Evolutionary conservation across 1,140 invertebrate genomes (phyloP), one percentile per base, ranked within the genome.

Genomic region (Bombus pascuorum): DNA sequence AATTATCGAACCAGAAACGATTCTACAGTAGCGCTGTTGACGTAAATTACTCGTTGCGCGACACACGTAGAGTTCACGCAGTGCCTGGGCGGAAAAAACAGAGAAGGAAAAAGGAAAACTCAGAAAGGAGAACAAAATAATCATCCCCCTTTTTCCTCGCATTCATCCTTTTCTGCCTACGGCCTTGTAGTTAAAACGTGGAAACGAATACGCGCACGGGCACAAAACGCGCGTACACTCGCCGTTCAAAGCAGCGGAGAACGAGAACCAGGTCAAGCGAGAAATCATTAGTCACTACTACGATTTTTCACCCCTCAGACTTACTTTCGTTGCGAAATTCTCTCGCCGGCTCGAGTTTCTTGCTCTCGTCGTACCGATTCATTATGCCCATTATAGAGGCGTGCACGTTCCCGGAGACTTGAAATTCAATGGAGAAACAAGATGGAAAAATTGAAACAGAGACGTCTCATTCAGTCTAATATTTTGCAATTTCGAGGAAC

Each of bases 261-360:
- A 78, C 59, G 79, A 39, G 81, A 93, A 92, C 73, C 90, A 87
- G 91, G 91, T 91, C 92, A 89, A 93, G 89, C 87, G 88, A 88
- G 86, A 93, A 93, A 93, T 93, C 91, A 90, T 93, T 92, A 91
- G 91, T 92, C 90, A 91, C 85, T 89, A 87, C 84, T 86, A 77
- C 66, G 87, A 89, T 89, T 87, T 82, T 84, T 88, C 83, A 89
- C 66, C 44, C 68, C 34, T 39, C 59, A 53, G 65, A 71, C 82
- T 84, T 79, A 79, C 75, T 84, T 84, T 79, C 82, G 37, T 66
- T 71, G 66, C 59, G 66, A 70, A 62, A 44, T 65, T 57, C 62
- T 28, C 71, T 34, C 72, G 15, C 62, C n/a, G 34, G 18, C 6
- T 71, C 66, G 66, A 34, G 53, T 39, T 32, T 37, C 75, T 59